Percentiles rank a stretch among this genome's conserved stretches.
Evolutionary conservation across 1,140 invertebrate genomes (phyloP).

Genomic region (Caenorhabditis brenneri): DNA sequence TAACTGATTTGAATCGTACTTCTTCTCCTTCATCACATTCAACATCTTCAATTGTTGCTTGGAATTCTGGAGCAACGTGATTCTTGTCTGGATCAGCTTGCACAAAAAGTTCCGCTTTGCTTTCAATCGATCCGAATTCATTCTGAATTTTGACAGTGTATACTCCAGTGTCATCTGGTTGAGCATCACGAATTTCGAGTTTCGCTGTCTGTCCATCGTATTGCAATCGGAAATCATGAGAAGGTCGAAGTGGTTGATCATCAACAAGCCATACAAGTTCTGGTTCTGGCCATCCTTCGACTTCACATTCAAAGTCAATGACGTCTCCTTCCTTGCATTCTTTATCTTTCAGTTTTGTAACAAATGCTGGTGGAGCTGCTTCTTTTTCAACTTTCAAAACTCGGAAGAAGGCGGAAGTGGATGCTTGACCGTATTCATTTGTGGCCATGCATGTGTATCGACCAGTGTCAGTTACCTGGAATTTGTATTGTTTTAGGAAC

Average conservation of each 20-base stretch:
- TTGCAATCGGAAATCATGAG: slow-evolving; percentile 67
- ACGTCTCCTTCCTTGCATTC: slow-evolving; percentile 69
- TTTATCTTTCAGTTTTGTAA: slow-evolving; percentile 61
- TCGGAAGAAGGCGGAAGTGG: slow-evolving; percentile 70
- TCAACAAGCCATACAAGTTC: slow-evolving; percentile 68
- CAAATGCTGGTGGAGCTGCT: slow-evolving; percentile 66
- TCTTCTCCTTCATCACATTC: slow-evolving; percentile 71
- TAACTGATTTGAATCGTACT: slow-evolving; percentile 68
- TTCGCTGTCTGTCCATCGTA: slow-evolving; percentile 70
- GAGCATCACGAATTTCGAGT: slow-evolving; percentile 68
- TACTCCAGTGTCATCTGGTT: slow-evolving; percentile 69
- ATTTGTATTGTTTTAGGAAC: too few species aligned
- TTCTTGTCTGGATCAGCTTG: slow-evolving; percentile 68
- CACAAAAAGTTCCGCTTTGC: slow-evolving; percentile 63
- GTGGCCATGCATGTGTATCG: slow-evolving; percentile 84
- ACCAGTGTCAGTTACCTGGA: slow-evolving; percentile 82
- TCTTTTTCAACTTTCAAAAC: slow-evolving; percentile 69
- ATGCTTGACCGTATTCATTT: slow-evolving; percentile 70
- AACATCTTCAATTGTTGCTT: slow-evolving; percentile 68
- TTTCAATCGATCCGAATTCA: slow-evolving; percentile 63
- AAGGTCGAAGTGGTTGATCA: slow-evolving; percentile 70
- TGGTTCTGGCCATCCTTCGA: slow-evolving; percentile 70
- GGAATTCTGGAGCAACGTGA: slow-evolving; percentile 68
- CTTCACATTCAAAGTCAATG: slow-evolving; percentile 69
- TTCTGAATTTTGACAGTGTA: slow-evolving; percentile 69